Conservation (phyloP, 2,797 vertebrate genomes). For the Alosa sapidissima region DNA sequence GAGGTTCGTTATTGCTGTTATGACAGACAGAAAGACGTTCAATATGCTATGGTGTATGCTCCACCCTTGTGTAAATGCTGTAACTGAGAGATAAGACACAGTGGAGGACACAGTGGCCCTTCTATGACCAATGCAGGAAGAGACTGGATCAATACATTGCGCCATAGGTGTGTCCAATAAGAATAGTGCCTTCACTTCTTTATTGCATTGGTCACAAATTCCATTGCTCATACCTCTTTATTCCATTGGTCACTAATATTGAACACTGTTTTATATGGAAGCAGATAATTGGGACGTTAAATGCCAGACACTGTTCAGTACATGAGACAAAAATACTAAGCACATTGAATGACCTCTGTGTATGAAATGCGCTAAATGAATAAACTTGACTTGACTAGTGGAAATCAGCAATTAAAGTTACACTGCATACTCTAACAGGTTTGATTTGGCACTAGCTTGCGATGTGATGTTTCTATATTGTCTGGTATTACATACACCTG, state of each 20-base stretch:
- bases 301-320: not conserved
- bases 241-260: too few species aligned
- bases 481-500: not conserved
- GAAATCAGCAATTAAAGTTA: not conserved
- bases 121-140: too few species aligned
- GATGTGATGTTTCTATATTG: not conserved
- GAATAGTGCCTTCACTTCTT: not conserved
- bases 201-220: not conserved
- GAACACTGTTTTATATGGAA: not conserved
- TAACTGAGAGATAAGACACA: not conserved
- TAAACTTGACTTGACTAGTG: not conserved
- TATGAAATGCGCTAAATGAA: too few species aligned
- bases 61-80: not conserved
- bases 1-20: too few species aligned
- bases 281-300: not conserved
- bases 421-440: not conserved
- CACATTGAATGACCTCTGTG: too few species aligned
- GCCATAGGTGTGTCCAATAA: not conserved
- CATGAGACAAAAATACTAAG: too few species aligned
- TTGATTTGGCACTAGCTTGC: not conserved
- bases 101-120: too few species aligned
- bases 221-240: not conserved
- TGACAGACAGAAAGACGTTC: too few species aligned
- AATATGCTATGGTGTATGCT: not conserved
- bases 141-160: not conserved